Percentiles rank a stretch among this genome's conserved stretches.
Conservation (phyloP, 1,140 invertebrate species). For the Oreohelix idahoensis region DNA sequence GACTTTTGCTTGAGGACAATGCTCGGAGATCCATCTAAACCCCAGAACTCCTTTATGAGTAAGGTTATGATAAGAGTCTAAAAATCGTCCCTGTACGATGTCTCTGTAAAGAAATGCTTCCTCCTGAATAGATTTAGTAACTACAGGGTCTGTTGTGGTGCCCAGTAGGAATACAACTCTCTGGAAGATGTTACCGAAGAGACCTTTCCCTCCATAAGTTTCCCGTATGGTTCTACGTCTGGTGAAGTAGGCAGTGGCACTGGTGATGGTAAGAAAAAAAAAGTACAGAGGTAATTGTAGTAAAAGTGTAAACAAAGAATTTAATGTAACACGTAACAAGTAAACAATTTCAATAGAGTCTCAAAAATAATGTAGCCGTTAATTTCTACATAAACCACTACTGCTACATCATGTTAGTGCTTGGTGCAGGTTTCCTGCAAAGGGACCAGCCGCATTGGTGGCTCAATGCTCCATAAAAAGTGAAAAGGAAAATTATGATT, state of each 20-base stretch:
- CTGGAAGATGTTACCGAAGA: conserved; percentile 6
- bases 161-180: conserved; percentile 15
- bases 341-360: no score
- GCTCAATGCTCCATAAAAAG: no score
- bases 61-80: conserved; percentile 67
- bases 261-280: neutral
- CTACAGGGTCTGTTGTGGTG: neutral
- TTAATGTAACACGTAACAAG: no score
- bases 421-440: no score
- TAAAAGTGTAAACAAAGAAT: no score
- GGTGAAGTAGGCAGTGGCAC: conserved; percentile 15
- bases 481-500: no score
- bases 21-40: conserved; percentile 81
- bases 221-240: conserved; percentile 10
- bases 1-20: conserved; percentile 80
- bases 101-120: conserved; percentile 50
- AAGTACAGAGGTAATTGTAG: no score
- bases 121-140: conserved; percentile 64
- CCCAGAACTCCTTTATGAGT: conserved; percentile 82
- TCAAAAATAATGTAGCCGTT: no score
- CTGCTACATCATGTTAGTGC: no score
- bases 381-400: no score
- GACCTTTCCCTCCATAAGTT: neutral
- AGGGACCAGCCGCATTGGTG: no score
- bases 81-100: conserved; percentile 66